These are phyloP conservation scores for Pyrgus malvae DNA, from an alignment of 2,888 invertebrate genomes.

Conservation along the genomic window DNA sequence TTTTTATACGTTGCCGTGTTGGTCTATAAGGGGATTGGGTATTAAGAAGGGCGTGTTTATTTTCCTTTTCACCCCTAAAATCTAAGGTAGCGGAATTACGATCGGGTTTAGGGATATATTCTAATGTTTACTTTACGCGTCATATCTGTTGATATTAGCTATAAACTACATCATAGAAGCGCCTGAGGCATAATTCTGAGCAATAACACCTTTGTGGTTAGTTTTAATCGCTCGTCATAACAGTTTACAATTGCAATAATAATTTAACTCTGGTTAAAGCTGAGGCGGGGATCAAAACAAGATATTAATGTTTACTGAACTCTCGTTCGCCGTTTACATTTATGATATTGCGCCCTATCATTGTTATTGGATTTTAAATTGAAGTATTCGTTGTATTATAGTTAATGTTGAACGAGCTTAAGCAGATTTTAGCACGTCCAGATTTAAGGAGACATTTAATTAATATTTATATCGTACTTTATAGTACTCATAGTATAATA, in stretches of 20 bases:
- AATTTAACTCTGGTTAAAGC: conserved; percentile 66
- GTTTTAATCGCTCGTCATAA: conserved; percentile 72
- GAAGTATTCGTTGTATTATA: conserved; percentile 29
- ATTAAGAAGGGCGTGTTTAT: conserved; percentile 58
- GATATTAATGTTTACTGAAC: conserved; percentile 56
- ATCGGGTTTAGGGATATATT: conserved; percentile 50
- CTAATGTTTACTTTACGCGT: conserved; percentile 54
- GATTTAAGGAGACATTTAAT: too few relatives aligned
- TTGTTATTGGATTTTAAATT: conserved; percentile 58
- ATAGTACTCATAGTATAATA: too few relatives aligned
- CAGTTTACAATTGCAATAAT: conserved; percentile 75
- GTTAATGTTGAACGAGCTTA: too few relatives aligned
- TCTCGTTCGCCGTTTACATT: conserved; percentile 54
- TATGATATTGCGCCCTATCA: conserved; percentile 44
- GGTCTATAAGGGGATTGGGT: conserved; percentile 55
- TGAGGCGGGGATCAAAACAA: conserved; percentile 59
- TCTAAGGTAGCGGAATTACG: conserved; percentile 57
- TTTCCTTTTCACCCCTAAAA: conserved; percentile 46
- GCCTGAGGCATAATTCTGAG: conserved; percentile 35
- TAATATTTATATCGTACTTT: too few relatives aligned
- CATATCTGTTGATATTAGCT: conserved; percentile 56
- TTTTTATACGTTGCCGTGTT: conserved; percentile 56
- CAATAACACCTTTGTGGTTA: conserved; percentile 57
- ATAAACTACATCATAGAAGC: conserved; percentile 50
- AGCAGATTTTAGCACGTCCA: too few relatives aligned